Evolutionary conservation across 2,888 invertebrate genomes (phyloP), one percentile per base, ranked within the genome.

Genomic region (Bimastos eiseni): DNA sequence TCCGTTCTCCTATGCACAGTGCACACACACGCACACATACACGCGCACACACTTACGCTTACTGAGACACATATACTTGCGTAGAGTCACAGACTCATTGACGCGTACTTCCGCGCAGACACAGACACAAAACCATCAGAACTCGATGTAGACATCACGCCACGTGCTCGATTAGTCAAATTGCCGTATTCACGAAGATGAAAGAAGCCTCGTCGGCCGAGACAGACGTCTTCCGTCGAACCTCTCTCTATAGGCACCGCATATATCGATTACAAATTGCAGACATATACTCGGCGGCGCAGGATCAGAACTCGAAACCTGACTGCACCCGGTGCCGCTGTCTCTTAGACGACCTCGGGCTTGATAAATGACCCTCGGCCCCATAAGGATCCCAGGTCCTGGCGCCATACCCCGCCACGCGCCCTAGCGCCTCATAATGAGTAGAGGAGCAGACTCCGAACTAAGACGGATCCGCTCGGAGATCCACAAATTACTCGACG

Each of bases 401-500:
- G 86, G 86, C 86, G 86, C 86, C 86, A 37, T 17, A 34, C 24
- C 86, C 86, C 17, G 86, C 8, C 37, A 13, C 34, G 86, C 86
- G 36, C 37, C 86, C 86, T 37, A 24, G 36, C 36, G 17, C 36
- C 37, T n/a, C 30, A 70, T 70, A 70, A 70, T 70, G 70, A 70
- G 70, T n/a, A 8, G 70, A 70, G n/a, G n/a, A n/a, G n/a, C 30
- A n/a, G 70, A 70, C 70, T 70, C 70, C 70, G 70, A 70, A 13
- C 70, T 5, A n/a, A n/a, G 70, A 70, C 11, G 6, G 70, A 70
- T 30, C 70, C 70, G 30, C 70, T 70, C 70, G 70, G 30, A 6
- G 70, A 70, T 70, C 70, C 70, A 70, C 70, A 70, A 70, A 70
- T 70, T 70, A 70, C 70, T 70, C 70, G 70, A n/a, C 70, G n/a